These are phyloP conservation scores for Tichodroma muraria DNA, from an alignment of 2,113 vertebrate species.

Conservation along the genomic window DNA sequence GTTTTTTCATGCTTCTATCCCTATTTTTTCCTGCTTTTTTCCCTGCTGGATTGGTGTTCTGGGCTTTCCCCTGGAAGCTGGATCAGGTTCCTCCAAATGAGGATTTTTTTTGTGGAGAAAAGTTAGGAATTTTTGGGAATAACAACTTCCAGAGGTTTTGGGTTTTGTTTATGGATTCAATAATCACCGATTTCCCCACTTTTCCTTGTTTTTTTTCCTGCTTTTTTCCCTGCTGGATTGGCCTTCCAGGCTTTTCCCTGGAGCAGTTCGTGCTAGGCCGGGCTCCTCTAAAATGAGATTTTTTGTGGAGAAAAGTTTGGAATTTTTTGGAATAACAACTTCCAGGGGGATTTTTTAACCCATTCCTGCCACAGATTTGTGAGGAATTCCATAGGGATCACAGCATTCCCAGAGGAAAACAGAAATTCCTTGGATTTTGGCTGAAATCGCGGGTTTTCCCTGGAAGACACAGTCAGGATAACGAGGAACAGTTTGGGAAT, in stretches of 20 bases:
- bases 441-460: background rate
- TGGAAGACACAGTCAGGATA: background rate
- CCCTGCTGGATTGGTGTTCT: fast-evolving
- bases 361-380: fast-evolving
- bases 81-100: fast-evolving
- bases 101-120: background rate
- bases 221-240: no score
- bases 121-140: background rate
- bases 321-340: background rate
- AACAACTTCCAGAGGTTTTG: background rate
- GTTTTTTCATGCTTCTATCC: background rate
- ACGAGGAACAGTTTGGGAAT: background rate
- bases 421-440: background rate
- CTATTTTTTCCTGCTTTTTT: background rate
- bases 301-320: background rate
- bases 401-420: background rate
- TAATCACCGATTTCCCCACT: no score
- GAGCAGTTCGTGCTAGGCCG: background rate
- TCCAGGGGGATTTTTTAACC: background rate
- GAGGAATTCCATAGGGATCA: background rate
- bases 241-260: no score
- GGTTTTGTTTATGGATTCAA: no score
- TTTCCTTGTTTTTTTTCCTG: no score
- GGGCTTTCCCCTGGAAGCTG: no score
- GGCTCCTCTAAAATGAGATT: no score